These are phyloP conservation scores for Blastobasis lacticolella DNA, from an alignment of 2,888 invertebrate genomes.

Conservation along the genomic window DNA sequence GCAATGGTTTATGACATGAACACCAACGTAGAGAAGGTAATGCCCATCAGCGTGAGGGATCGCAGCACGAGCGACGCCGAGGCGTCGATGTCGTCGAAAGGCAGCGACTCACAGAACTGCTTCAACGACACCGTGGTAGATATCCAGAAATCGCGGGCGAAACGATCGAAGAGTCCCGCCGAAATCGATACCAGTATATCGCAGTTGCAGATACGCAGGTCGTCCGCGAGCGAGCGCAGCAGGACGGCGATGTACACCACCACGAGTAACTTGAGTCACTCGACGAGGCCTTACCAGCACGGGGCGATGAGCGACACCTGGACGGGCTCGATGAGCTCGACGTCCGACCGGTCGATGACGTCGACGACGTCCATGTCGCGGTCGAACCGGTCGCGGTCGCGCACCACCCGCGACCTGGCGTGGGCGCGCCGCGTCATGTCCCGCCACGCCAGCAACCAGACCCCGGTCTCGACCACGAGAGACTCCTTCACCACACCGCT, in stretches of 20 bases:
- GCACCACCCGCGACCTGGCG: conserved; percentile 39
- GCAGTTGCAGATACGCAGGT: conserved; percentile 38
- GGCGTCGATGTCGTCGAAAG: conserved; percentile 13
- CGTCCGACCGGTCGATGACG: conserved; percentile 30
- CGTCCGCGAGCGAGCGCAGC: conserved; percentile 9
- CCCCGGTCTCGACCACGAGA: background rate
- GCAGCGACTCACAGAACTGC: conserved; percentile 19
- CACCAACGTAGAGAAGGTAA: conserved; percentile 50
- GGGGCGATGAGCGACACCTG: conserved; percentile 34
- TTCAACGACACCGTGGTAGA: conserved; percentile 11
- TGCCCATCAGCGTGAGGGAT: conserved; percentile 48
- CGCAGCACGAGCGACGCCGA: conserved; percentile 24
- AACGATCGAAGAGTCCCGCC: conserved; percentile 40
- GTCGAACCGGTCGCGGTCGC: conserved; percentile 14
- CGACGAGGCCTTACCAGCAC: conserved; percentile 28
- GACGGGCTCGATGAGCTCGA: conserved; percentile 31
- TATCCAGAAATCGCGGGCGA: conserved; percentile 7
- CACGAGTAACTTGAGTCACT: conserved; percentile 39
- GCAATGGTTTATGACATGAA: conserved; percentile 56
- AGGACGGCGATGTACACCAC: conserved; percentile 28
- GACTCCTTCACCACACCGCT: conserved; percentile 39
- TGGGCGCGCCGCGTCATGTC: conserved; percentile 49
- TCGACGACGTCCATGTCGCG: conserved; percentile 37
- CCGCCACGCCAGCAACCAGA: conserved; percentile 19
- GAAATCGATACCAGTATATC: conserved; percentile 49